Evolutionary conservation across 2,888 invertebrate species (phyloP), one percentile per base, ranked within the genome.

Genomic region (Athrips mouffetella): DNA sequence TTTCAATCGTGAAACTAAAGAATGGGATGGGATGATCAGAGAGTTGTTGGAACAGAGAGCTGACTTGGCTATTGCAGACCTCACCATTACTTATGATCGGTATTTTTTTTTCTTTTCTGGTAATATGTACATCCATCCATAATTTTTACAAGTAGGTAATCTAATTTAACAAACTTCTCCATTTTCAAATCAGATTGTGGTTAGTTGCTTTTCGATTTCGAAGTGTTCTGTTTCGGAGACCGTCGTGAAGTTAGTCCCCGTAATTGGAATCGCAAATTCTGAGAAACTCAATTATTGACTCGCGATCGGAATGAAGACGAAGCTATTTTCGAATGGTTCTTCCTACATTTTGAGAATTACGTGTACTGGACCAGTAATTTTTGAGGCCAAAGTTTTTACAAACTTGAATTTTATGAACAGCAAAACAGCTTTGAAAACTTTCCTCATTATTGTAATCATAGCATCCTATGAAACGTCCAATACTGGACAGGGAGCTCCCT

Each of bases 61-160:
- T 8, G 98, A 98, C 82, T 89, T 99, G 58, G 98, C 98, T 1
- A 96, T 99, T 42, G 99, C 98, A 7, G 98, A 99, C 83, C 91
- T 99, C 48, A 99, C 99, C 23, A 99, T 99, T 63, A 99, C 98
- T 18, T 98, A 96, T 79, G 96, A 97, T 76, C 92, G 99, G 72
- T 98, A 97, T 49, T 40, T 11, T 23, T 21, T 8, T 37, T 18
- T 37, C 10, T 37, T 33, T 13, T 5, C 16, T 11, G n/a, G 7
- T 16, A 11, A 33, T 16, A 3, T 5, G 7, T 5, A 23, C 4
- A 23, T 5, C 23, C 7, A 23, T 5, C 3, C 23, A 23, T 23
- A 5, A 23, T 23, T 5, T 23, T 23, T 23, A 23, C 3, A 23
- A 23, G 23, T 23, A 5, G 3, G 3, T 7, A 23, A 23, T 5